Conservation (phyloP, 2,113 vertebrate species). For the Hydrochoerus hydrochaeris region DNA sequence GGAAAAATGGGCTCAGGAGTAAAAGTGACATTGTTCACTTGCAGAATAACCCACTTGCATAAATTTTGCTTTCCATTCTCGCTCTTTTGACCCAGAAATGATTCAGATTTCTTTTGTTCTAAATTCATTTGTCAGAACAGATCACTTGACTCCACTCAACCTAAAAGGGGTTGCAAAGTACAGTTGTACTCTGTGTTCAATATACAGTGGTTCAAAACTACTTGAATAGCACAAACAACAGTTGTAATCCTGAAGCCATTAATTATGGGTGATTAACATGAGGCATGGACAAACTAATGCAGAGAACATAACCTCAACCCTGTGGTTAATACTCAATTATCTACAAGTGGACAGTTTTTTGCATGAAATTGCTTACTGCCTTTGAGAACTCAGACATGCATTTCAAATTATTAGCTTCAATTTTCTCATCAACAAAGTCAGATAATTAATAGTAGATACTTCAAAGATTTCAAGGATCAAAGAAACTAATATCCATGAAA, state of each 20-base stretch:
- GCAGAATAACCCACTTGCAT: neutral
- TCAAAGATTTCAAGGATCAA: constrained; percentile 60
- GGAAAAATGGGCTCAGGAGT: neutral
- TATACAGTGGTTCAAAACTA: constrained; percentile 34
- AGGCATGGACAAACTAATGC: constrained; percentile 32
- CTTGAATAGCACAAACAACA: constrained; percentile 37
- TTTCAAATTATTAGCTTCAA: constrained; percentile 62
- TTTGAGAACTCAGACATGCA: constrained; percentile 30
- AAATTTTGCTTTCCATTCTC: neutral
- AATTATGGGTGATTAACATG: constrained; percentile 58
- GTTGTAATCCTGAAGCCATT: constrained; percentile 39
- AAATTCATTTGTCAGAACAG: neutral
- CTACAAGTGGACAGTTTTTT: constrained; percentile 22
- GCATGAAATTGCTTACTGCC: constrained; percentile 3
- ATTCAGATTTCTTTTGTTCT: neutral
- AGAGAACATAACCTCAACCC: constrained; percentile 44
- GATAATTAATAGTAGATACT: constrained; percentile 54
- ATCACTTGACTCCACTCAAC: neutral
- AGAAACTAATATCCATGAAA: constrained; percentile 47
- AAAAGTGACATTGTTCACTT: neutral
- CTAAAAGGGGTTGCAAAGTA: neutral
- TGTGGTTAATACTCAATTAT: constrained; percentile 66
- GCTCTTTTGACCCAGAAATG: neutral
- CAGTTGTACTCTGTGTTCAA: neutral
- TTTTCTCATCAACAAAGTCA: constrained; percentile 57